These are phyloP conservation scores for Platygyra sinensis DNA, from an alignment of 64 coral and sea anemone species.

Conservation along the genomic window DNA sequence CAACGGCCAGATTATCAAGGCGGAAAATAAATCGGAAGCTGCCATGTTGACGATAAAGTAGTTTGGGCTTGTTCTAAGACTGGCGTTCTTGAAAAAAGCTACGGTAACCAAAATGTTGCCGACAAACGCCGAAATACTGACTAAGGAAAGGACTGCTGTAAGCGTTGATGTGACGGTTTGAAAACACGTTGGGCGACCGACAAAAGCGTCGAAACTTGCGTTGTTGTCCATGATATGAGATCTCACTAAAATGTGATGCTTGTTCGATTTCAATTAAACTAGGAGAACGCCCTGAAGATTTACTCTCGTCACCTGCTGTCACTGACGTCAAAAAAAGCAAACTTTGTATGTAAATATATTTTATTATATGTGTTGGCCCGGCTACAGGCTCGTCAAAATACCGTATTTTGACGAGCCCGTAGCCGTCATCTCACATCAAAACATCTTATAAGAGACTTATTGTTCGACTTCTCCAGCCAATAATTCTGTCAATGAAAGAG, in stretches of 20 bases:
- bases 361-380: not conserved
- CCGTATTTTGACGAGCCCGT: no score
- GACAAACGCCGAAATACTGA: constrained; percentile 9
- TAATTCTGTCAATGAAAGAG: no score
- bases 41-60: constrained; percentile 40
- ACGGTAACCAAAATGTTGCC: constrained; percentile 1
- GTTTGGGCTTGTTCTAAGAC: constrained; percentile 19
- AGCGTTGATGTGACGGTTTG: not conserved
- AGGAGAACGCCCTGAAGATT: not conserved
- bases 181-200: not conserved
- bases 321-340: not conserved
- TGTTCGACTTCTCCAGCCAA: no score
- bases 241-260: not conserved
- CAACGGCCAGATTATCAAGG: not conserved
- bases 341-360: not conserved
- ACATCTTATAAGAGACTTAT: no score
- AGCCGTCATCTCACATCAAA: no score
- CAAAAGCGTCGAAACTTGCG: not conserved
- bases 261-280: not conserved
- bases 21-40: not conserved
- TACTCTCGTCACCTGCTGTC: not conserved
- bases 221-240: not conserved
- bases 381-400: no score
- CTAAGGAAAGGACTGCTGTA: not conserved
- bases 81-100: not conserved